Evolutionary conservation across 2,113 vertebrate species (phyloP).

Genomic region (Hypanus sabinus): DNA sequence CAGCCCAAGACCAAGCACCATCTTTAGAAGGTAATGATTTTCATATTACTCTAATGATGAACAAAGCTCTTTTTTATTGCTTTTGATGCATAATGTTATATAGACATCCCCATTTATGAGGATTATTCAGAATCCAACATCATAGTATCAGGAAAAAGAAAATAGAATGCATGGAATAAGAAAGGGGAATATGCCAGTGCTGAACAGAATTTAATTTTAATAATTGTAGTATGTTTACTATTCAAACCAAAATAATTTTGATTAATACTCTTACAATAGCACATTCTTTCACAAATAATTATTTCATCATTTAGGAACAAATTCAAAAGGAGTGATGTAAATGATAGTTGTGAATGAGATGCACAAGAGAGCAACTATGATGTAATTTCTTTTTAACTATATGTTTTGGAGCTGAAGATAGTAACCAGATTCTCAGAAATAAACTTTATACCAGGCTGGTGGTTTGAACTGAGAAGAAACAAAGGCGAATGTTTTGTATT

Average conservation of each 20-base stretch:
- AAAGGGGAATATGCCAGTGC: background rate
- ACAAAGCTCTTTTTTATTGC: background rate
- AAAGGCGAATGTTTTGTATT: background rate
- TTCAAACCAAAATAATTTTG: constrained; percentile 7
- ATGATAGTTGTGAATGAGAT: background rate
- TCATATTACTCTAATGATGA: constrained; percentile 37
- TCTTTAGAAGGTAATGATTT: constrained; percentile 87
- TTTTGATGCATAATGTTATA: background rate
- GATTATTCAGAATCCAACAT: no score
- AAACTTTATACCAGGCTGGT: background rate
- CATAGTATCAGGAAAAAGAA: background rate
- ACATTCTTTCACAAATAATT: background rate
- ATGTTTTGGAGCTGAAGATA: background rate
- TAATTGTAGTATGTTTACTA: background rate
- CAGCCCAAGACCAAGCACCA: constrained; percentile 94
- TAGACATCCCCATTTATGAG: background rate
- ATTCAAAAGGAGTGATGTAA: background rate
- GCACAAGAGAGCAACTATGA: background rate
- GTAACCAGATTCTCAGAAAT: background rate
- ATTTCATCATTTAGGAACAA: background rate
- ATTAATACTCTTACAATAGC: background rate
- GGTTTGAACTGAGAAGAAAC: background rate
- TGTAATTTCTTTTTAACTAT: background rate
- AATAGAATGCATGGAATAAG: background rate
- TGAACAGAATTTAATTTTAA: background rate